Percentiles rank a stretch among this genome's conserved stretches.
Conservation (phyloP, 2,113 vertebrate genomes). For the Phocoena phocoena region DNA sequence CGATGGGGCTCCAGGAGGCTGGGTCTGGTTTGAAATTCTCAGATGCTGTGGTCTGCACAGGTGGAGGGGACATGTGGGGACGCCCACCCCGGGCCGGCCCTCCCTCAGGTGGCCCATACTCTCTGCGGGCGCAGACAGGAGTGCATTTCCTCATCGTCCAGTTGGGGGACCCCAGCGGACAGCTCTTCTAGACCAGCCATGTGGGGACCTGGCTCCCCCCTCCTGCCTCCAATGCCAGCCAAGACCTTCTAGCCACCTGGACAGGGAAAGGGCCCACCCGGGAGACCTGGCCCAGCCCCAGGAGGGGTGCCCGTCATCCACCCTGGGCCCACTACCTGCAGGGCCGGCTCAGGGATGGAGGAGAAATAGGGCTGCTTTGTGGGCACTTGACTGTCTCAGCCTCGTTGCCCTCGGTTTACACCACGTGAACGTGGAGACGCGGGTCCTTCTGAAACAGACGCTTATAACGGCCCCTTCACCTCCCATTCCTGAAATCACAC, state of each 20-base stretch:
- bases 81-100: too few species aligned
- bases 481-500: accelerated
- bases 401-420: accelerated
- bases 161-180: accelerated
- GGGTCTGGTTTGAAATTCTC: not conserved
- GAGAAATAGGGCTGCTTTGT: not conserved
- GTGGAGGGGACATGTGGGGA: too few species aligned
- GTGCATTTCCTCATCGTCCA: not conserved
- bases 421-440: accelerated
- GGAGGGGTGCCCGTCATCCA: not conserved
- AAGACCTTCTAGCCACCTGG: too few species aligned
- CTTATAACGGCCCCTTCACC: not conserved
- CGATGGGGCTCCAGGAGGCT: not conserved
- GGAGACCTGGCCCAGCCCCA: not conserved
- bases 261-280: not conserved
- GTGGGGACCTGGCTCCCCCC: not conserved
- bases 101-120: not conserved
- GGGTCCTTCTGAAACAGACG: accelerated
- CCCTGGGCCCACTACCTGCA: not conserved
- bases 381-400: not conserved
- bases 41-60: not conserved
- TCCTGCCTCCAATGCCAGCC: not conserved
- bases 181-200: not conserved
- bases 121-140: not conserved
- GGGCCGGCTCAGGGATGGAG: not conserved